Percentiles rank a stretch among this genome's conserved stretches.
Evolutionary conservation across 30 jellyfish, hydroid and myxozoan genomes (phyloP).

Genomic region (Turritopsis dohrnii): DNA sequence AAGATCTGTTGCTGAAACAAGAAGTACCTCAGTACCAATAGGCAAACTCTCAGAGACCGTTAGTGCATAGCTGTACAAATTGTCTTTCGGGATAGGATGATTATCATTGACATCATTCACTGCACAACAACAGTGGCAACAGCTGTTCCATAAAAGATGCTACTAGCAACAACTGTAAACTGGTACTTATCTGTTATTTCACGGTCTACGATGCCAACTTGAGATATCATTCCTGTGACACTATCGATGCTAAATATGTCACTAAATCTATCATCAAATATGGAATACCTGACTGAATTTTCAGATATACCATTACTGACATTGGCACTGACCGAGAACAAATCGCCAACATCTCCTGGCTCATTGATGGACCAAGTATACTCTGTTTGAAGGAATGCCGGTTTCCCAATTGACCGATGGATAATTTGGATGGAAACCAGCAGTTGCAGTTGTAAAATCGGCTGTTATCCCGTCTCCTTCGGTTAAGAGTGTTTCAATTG

Average conservation of each 20-base stretch:
- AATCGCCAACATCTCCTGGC: conserved; percentile 3
- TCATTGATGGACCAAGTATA: not conserved
- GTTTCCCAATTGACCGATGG: not conserved
- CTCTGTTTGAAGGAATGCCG: not conserved
- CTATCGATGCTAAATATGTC: conserved; percentile 37
- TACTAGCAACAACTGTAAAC: conserved; percentile 41
- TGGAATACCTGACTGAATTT: not conserved
- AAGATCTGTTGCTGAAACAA: conserved; percentile 5
- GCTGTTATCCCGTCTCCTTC: not conserved
- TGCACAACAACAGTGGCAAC: not conserved
- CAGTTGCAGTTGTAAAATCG: conserved; percentile 3
- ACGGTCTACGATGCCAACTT: conserved; percentile 39
- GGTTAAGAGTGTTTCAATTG: not conserved
- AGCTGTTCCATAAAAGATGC: not conserved
- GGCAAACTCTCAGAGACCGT: not conserved
- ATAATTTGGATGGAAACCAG: conserved; percentile 4
- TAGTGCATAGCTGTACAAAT: not conserved
- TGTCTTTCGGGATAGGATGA: not conserved
- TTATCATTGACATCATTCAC: conserved; percentile 9
- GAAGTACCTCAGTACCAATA: not conserved
- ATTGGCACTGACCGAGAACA: not conserved
- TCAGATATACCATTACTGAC: not conserved
- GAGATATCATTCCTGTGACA: conserved; percentile 35
- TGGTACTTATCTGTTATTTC: conserved; percentile 20
- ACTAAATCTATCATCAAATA: not conserved